phyloP scores from a whole-genome alignment of 2,113 vertebrate species.

The Shinisaurus crocodilurus region DNA sequence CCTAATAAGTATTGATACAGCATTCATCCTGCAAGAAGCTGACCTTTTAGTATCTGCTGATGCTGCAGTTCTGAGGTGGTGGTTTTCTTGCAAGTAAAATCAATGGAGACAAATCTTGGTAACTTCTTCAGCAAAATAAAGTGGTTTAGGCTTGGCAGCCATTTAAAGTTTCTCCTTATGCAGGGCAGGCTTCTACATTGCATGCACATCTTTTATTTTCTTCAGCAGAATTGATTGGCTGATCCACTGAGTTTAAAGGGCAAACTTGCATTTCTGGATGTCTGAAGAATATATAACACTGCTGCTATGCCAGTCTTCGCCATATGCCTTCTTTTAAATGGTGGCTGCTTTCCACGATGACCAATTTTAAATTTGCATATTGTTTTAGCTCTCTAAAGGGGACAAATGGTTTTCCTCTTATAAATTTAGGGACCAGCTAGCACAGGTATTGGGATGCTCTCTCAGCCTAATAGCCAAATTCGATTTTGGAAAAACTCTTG shows the following conservation, averaged over 20 bases:
- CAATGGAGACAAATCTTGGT: slow-evolving; percentile 75
- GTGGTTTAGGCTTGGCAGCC: slow-evolving; percentile 37
- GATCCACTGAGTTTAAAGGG: slow-evolving; percentile 77
- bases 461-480: too few relatives aligned
- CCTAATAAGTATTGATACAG: slow-evolving; percentile 83
- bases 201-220: slow-evolving; percentile 17
- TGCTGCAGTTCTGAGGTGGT: slow-evolving; percentile 72
- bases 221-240: slow-evolving; percentile 61
- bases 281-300: slow-evolving; percentile 59
- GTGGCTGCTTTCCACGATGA: slow-evolving; percentile 58
- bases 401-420: slow-evolving; percentile 46
- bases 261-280: slow-evolving; percentile 67
- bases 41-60: slow-evolving; percentile 79
- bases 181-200: slow-evolving; percentile 19
- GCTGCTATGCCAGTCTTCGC: slow-evolving; percentile 35
- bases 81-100: slow-evolving; percentile 79
- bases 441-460: background rate
- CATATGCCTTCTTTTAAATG: slow-evolving; percentile 5
- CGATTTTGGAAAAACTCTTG: background rate
- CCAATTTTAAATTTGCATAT: slow-evolving; percentile 54
- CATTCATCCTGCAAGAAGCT: slow-evolving; percentile 77
- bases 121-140: slow-evolving; percentile 71
- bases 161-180: slow-evolving; percentile 17
- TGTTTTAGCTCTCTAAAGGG: slow-evolving; percentile 59
- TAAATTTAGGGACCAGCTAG: slow-evolving; percentile 46